These are phyloP conservation scores for Pangasius krempfi DNA, from an alignment of 2,797 vertebrate species.

Conservation along the genomic window DNA sequence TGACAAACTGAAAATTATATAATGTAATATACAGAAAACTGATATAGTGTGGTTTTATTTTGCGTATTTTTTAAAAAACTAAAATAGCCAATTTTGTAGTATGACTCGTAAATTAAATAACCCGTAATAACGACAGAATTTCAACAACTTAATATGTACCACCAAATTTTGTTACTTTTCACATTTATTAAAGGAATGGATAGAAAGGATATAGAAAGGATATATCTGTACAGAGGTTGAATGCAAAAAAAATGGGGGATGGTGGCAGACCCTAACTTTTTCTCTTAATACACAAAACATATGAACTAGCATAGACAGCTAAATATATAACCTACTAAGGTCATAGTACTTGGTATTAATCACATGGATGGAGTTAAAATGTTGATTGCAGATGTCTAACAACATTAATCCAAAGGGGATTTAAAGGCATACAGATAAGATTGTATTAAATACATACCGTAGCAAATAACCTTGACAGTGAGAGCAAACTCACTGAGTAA, in stretches of 20 bases:
- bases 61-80: not conserved
- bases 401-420: not conserved
- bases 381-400: not conserved
- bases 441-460: not conserved
- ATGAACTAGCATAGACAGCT: not conserved
- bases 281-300: not conserved
- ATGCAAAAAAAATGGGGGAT: not conserved
- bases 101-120: not conserved
- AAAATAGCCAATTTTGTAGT: not conserved
- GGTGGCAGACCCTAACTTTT: not conserved
- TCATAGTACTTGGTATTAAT: not conserved
- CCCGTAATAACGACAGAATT: not conserved
- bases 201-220: not conserved
- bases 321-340: not conserved
- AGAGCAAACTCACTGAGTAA: not conserved
- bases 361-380: not conserved
- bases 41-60: not conserved
- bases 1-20: not conserved
- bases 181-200: not conserved
- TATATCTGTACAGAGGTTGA: not conserved
- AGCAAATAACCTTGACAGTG: not conserved
- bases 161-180: not conserved
- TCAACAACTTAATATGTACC: not conserved
- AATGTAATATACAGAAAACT: not conserved
- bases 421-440: not conserved